Evolutionary conservation across 1,140 invertebrate species (phyloP), one percentile per base, ranked within the genome.

Genomic region (Hypsibius dujardini): DNA sequence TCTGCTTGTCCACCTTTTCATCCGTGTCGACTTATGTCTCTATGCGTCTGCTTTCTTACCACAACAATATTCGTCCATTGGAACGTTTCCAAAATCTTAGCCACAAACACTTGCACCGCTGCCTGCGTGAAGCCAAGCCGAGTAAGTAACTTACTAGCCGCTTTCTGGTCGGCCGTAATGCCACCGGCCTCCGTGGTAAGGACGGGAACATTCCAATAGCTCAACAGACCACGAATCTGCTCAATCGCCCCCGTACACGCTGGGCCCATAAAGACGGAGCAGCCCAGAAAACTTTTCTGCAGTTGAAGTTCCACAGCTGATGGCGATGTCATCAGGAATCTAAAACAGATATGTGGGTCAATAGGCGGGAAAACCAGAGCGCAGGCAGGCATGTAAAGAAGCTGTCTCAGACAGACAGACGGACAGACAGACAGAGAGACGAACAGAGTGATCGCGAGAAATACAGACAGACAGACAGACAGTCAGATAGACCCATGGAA

Each of bases 191-290:
- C 50, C 7, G 50, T 56, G 50, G 50, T 56, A 7, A 56, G 50
- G 7, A 56, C 50, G 50, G 50, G 50, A n/a, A 56, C n/a, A 56
- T 56, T 56, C 50, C 50, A 56, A 7, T 7, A 56, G 50, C 50
- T 56, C 50, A 56, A n/a, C 50, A 56, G 50, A 56, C 50, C 50
- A 7, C 50, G 50, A 56, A 56, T 56, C n/a, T 56, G 50, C n/a
- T 56, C 50, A n/a, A 56, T n/a, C 50, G 50, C 7, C 7, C 7
- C 50, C 50, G 50, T 56, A 56, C 50, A 56, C 50, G 50, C 50
- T 56, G 50, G 50, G 7, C 50, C 50, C 50, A 56, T 56, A n/a
- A 56, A 56, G 50, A 56, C 50, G 7, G 50, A 56, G n/a, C 50
- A 56, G 50, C 50, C 50, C 7, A 56, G n/a, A 7, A n/a, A 56